Percentiles rank a stretch among this genome's conserved stretches.
Conservation (phyloP, 2,113 vertebrate species). For the human (Homo sapiens) region GRCh38 chr9:32270001-32270500, state of each 20-base stretch:
- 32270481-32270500: slow-evolving; percentile 30
- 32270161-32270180: neutral
- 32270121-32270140: neutral
- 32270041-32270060: neutral
- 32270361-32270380: neutral
- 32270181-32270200: neutral
- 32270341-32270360: neutral
- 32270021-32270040: neutral
- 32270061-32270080: neutral
- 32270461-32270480: neutral
- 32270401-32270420: slow-evolving; percentile 8
- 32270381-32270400: neutral
- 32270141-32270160: neutral
- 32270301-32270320: neutral
- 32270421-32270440: slow-evolving; percentile 28
- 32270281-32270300: neutral
- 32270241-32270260: slow-evolving; percentile 46
- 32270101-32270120: neutral
- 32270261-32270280: neutral
- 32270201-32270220: neutral
- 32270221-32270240: neutral
- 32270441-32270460: neutral
- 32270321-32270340: neutral
- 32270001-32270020: neutral
- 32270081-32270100: neutral